phyloP scores from a whole-genome alignment of 2,888 invertebrate genomes.

The Morinoia aosen region DNA sequence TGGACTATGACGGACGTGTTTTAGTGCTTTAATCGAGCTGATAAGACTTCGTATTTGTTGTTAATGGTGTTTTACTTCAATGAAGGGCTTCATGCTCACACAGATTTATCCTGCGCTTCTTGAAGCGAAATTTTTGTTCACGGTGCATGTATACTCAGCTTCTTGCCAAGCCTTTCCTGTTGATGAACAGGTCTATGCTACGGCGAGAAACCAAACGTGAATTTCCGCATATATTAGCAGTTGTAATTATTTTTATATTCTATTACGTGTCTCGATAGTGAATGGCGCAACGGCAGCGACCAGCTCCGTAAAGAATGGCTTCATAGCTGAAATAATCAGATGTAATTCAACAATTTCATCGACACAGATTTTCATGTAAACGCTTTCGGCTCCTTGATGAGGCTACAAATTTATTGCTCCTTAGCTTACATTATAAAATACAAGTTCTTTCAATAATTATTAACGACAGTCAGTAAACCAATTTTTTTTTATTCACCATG shows the following conservation, averaged over 20 bases:
- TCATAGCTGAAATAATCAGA: neutral
- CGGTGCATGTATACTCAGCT: neutral
- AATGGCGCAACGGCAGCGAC: neutral
- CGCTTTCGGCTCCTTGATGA: neutral
- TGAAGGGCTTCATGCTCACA: neutral
- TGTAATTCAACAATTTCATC: neutral
- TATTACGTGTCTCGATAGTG: neutral
- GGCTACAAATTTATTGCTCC: neutral
- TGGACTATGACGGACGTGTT: constrained; percentile 22
- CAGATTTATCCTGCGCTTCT: neutral
- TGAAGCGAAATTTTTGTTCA: neutral
- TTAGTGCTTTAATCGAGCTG: neutral
- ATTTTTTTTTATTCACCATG: neutral
- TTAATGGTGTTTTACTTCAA: neutral
- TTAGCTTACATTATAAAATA: neutral
- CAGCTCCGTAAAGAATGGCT: neutral
- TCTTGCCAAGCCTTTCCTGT: neutral
- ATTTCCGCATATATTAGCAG: neutral
- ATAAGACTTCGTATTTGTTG: constrained; percentile 38
- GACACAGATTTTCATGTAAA: too few relatives aligned
- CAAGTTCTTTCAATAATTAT: neutral
- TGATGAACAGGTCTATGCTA: neutral
- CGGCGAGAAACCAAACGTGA: neutral
- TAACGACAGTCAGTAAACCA: neutral
- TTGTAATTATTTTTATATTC: neutral